Evolutionary conservation across 2,888 invertebrate species (phyloP).

Genomic region (Rhagonycha fulva): DNA sequence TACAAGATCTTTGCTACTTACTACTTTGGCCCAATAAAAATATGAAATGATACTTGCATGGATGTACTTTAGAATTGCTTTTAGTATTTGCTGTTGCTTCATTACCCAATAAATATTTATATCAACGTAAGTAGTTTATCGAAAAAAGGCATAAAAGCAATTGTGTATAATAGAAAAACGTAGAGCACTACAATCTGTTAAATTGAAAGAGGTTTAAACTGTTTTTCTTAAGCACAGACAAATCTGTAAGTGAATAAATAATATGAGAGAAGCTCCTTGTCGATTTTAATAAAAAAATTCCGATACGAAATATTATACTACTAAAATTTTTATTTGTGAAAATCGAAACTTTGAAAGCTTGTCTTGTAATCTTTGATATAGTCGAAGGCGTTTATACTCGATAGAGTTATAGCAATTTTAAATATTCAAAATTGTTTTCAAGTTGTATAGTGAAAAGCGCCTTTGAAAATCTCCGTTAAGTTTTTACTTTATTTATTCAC

Average conservation of each 20-base stretch:
- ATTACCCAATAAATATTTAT: background rate
- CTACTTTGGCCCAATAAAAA: background rate
- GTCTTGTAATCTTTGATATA: conserved; percentile 6
- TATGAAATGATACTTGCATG: background rate
- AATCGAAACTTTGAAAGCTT: background rate
- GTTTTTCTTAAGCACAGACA: conserved; percentile 6
- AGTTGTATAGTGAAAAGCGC: background rate
- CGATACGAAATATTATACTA: background rate
- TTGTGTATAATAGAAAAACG: conserved; percentile 10
- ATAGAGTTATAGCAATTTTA: background rate
- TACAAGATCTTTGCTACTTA: background rate
- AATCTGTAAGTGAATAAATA: conserved; percentile 1
- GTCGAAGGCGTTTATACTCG: background rate
- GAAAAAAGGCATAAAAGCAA: conserved; percentile 13
- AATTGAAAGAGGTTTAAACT: conserved; percentile 15
- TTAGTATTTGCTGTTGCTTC: background rate
- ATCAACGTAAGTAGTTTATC: background rate
- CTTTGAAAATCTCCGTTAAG: background rate
- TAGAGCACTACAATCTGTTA: conserved; percentile 18
- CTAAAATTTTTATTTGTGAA: background rate
- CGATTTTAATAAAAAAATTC: background rate
- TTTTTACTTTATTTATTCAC: background rate
- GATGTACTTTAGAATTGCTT: background rate
- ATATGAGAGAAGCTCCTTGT: background rate
- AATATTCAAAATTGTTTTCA: background rate